Evolutionary conservation across 2,888 invertebrate species (phyloP).

Genomic region (Parapristionchus giblindavisi): DNA sequence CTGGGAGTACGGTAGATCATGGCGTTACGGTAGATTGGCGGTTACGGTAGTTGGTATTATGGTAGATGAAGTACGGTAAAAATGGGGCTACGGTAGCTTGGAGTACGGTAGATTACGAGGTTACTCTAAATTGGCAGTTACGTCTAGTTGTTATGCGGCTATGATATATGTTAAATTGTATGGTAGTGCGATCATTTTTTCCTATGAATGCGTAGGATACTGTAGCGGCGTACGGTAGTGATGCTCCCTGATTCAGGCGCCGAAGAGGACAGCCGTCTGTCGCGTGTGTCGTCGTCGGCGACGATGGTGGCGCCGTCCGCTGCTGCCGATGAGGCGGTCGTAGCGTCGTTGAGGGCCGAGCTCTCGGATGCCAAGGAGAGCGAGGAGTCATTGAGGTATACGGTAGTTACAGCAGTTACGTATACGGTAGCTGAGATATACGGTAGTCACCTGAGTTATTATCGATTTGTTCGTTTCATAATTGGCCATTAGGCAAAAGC

Average conservation of each 20-base stretch:
- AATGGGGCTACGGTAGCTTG: not conserved
- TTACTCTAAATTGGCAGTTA: not conserved
- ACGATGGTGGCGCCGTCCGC: not conserved
- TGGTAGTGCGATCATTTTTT: not conserved
- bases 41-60: too few species aligned
- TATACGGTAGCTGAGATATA: not conserved
- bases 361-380: slow-evolving; percentile 34
- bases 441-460: not conserved
- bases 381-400: slow-evolving; percentile 38
- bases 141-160: too few species aligned
- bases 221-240: too few species aligned
- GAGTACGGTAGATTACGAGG: not conserved
- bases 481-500: not conserved
- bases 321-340: slow-evolving; percentile 11
- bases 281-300: slow-evolving; percentile 4
- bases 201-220: not conserved
- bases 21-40: not conserved
- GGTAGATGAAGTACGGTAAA: not conserved
- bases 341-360: slow-evolving; percentile 33
- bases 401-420: not conserved
- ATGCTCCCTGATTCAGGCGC: slow-evolving; percentile 18
- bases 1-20: not conserved
- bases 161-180: too few species aligned
- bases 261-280: slow-evolving; percentile 24
- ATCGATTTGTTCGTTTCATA: not conserved